These are phyloP conservation scores for Bubalus kerabau DNA, from an alignment of 2,113 vertebrate genomes.

Conservation along the genomic window DNA sequence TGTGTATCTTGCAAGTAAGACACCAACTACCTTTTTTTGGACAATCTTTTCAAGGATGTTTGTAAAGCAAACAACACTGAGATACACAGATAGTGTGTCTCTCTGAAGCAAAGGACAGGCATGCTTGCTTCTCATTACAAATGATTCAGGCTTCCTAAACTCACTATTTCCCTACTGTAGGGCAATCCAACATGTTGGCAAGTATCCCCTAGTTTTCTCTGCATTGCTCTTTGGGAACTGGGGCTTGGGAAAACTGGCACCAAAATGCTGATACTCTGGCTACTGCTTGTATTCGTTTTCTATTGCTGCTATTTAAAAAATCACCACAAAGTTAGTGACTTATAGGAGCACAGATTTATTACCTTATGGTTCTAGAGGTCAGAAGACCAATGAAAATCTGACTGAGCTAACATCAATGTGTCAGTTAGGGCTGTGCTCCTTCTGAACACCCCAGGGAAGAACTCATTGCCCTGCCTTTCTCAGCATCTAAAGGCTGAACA, in stretches of 20 bases:
- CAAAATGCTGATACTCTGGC: neutral
- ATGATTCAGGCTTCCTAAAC: neutral
- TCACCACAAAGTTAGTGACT: neutral
- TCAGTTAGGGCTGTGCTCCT: neutral
- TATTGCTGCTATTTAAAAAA: neutral
- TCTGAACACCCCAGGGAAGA: neutral
- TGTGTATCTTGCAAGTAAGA: neutral
- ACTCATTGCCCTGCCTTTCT: neutral
- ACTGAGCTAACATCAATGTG: neutral
- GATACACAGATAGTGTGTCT: neutral
- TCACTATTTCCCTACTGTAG: neutral
- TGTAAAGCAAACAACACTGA: neutral
- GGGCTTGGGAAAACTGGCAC: neutral
- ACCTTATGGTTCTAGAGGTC: neutral
- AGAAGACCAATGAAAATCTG: neutral
- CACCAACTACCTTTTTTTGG: neutral
- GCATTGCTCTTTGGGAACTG: neutral
- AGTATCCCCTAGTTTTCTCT: neutral
- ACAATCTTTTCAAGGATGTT: slow-evolving; percentile 4
- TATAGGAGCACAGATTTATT: neutral
- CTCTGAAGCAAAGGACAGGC: neutral
- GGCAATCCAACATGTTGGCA: neutral
- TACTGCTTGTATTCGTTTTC: neutral
- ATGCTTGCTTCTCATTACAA: slow-evolving; percentile 7
- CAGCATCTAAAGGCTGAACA: neutral